Evolutionary conservation across 2,113 vertebrate species (phyloP), one percentile per base, ranked within the genome.

Genomic region (Arenaria interpres): DNA sequence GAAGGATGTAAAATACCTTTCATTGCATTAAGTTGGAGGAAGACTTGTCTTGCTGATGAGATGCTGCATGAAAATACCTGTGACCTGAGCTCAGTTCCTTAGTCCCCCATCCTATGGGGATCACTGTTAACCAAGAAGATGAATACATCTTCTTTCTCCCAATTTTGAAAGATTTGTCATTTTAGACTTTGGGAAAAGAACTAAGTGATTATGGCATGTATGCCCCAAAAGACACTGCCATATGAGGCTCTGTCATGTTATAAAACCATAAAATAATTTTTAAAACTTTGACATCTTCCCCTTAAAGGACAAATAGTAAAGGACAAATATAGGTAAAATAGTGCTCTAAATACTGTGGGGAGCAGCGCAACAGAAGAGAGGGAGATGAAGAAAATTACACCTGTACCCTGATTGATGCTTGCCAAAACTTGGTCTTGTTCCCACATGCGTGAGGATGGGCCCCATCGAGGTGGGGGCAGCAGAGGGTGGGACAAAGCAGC

Each of bases 71-170:
- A 74, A 53, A 85, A 71, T n/a, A 46, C 4, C 37, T 35, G 43
- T 63, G 46, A 74, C 16, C 23, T 78, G 28, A 81, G 24, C 45
- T 85, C 32, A 71, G n/a, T 24, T 23, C 24, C 46, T 89, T 57
- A 84, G 53, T 28, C 22, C 4, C 33, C 8, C 15, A 43, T 39
- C 23, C 64, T 73, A 10, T 0, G 0, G 28, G 48, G 39, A 66
- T 33, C 45, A 24, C 9, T 45, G 53, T 53, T 72, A 60, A 88
- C 9, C 23, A 35, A 13, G 25, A 51, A 64, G 21, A 21, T 2
- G 6, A 90, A 69, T 25, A 53, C 4, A 53, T 4, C n/a, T 48
- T 50, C 43, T 67, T 83, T 81, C 41, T 64, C 11, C 21, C 13
- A 7, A 0, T 37, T 48, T 76, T 76, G 24, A 88, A 30, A 74